Percentiles rank a stretch among this genome's conserved stretches.
Evolutionary conservation across 1,140 invertebrate species (phyloP).

Genomic region (Armadillidium nasatum): DNA sequence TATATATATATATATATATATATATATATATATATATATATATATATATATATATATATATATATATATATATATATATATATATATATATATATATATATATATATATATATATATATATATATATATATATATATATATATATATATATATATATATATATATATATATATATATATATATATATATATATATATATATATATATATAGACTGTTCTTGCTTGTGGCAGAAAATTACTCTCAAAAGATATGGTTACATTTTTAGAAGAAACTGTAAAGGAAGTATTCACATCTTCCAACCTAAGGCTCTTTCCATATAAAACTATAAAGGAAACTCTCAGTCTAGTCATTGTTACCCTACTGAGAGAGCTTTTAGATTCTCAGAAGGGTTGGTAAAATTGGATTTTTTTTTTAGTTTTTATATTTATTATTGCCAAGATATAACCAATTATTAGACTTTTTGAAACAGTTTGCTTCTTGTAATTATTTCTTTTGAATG

Average conservation of each 20-base stretch:
- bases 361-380: conserved; percentile 81
- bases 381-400: conserved; percentile 71
- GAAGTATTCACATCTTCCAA: conserved; percentile 60
- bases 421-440: neutral
- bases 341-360: conserved; percentile 89
- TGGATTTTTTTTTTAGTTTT: no score
- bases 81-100: no score
- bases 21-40: no score
- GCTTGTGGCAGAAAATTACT: conserved; percentile 79
- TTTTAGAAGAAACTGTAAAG: conserved; percentile 72
- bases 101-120: no score
- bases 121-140: no score
- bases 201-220: conserved; percentile 65
- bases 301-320: conserved; percentile 74
- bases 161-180: no score
- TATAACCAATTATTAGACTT: conserved; percentile 7
- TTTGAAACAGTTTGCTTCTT: neutral
- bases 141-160: no score
- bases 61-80: no score
- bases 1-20: no score
- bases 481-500: conserved; percentile 43
- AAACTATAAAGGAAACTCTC: conserved; percentile 88
- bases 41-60: no score
- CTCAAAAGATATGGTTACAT: conserved; percentile 72
- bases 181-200: no score